Conservation (phyloP, 2,113 vertebrate genomes). For the Loxodonta africana region DNA sequence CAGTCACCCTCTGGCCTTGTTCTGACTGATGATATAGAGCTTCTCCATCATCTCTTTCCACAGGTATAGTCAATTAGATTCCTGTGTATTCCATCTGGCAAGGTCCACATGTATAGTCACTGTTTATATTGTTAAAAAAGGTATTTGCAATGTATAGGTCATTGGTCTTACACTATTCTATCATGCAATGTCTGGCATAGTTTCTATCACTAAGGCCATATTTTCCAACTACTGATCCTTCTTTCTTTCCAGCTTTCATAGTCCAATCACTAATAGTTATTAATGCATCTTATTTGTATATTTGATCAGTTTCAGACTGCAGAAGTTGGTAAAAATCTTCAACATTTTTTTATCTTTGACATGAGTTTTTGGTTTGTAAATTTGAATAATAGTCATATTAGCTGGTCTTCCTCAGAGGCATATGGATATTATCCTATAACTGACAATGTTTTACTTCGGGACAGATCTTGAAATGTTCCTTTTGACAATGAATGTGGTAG, state of each 20-base stretch:
- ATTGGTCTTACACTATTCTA: neutral
- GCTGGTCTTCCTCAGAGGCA: neutral
- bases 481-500: no score
- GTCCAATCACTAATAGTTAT: neutral
- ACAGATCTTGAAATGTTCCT: neutral
- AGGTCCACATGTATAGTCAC: neutral
- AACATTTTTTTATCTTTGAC: neutral
- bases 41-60: neutral
- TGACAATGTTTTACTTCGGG: neutral
- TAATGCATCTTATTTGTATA: neutral
- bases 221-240: neutral
- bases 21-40: neutral
- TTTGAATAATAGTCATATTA: neutral
- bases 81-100: neutral
- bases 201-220: neutral
- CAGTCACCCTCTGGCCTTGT: neutral
- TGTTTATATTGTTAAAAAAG: neutral
- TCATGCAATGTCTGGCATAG: neutral
- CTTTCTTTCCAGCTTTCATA: neutral
- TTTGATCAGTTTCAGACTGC: neutral
- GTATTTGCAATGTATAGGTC: neutral
- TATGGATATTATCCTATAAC: neutral
- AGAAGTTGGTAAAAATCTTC: neutral
- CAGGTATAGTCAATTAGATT: neutral
- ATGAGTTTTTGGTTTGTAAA: neutral